Conservation (phyloP, 2,113 vertebrate genomes). For the Stomatorhinus ivindoensis region DNA sequence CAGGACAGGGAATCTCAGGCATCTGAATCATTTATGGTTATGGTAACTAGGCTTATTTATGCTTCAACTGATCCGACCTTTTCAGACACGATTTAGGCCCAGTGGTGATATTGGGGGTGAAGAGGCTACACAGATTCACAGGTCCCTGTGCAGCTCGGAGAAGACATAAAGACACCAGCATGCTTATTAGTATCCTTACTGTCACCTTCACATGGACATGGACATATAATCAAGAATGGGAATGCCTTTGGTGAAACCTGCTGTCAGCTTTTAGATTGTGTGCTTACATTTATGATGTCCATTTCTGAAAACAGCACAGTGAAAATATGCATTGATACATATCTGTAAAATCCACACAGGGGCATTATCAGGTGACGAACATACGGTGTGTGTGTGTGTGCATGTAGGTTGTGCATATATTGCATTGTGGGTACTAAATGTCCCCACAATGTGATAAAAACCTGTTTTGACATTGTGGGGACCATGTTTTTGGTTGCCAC, state of each 20-base stretch:
- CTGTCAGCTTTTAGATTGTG: neutral
- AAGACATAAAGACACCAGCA: neutral
- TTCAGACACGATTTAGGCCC: slow-evolving; percentile 20
- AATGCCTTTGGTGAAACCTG: neutral
- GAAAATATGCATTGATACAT: neutral
- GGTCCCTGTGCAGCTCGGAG: neutral
- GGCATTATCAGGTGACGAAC: neutral
- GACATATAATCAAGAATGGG: neutral
- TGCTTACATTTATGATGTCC: neutral
- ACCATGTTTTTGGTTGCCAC: neutral
- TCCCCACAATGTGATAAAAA: neutral
- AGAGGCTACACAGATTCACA: slow-evolving; percentile 12
- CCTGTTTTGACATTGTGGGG: neutral
- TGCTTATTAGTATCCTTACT: neutral
- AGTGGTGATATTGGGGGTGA: slow-evolving; percentile 13
- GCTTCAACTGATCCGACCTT: slow-evolving; percentile 32
- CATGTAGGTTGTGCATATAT: neutral
- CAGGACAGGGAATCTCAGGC: slow-evolving; percentile 9
- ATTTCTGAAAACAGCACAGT: neutral
- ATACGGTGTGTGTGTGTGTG: neutral
- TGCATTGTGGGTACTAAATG: neutral
- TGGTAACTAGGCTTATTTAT: slow-evolving; percentile 26
- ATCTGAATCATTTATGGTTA: slow-evolving; percentile 6
- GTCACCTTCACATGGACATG: neutral
- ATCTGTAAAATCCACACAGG: neutral